phyloP scores from a whole-genome alignment of 2,113 vertebrate genomes.

The Tragelaphus strepsiceros region DNA sequence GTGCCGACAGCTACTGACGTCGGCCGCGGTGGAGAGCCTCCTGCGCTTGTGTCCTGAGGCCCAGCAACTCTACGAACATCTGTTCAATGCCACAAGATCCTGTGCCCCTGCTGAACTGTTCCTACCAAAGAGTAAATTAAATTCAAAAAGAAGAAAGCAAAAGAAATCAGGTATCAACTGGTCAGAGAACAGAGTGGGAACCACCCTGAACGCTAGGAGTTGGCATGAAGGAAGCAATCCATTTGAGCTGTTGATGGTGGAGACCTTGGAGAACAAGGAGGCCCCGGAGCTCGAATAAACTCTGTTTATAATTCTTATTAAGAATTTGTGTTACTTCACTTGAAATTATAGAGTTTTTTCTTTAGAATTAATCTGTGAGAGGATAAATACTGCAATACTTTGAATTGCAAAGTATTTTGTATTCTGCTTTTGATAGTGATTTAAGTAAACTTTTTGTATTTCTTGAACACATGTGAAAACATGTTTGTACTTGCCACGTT shows the following conservation, averaged over 20 bases:
- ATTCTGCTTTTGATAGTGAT: constrained; percentile 51
- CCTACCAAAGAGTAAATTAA: constrained; percentile 64
- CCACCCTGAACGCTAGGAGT: neutral
- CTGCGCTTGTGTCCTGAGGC: constrained; percentile 77
- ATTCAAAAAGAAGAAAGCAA: constrained; percentile 54
- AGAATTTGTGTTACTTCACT: neutral
- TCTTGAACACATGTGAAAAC: neutral
- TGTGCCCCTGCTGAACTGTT: constrained; percentile 65
- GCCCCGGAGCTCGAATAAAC: neutral
- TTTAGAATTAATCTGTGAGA: constrained; percentile 4
- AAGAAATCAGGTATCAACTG: constrained; percentile 43
- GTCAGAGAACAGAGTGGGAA: neutral
- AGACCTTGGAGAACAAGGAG: constrained; percentile 51
- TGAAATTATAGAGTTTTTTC: neutral
- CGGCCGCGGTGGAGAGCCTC: constrained; percentile 77
- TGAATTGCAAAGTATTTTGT: constrained; percentile 27
- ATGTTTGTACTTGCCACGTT: neutral
- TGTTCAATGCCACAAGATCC: constrained; percentile 70
- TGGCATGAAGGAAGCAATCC: constrained; percentile 57
- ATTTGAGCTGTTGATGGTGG: constrained; percentile 72
- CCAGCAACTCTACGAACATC: constrained; percentile 78
- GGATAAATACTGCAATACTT: neutral
- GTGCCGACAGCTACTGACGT: constrained; percentile 76
- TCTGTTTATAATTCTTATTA: neutral
- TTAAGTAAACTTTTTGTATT: constrained; percentile 12